Evolutionary conservation across 2,888 invertebrate genomes (phyloP).

Genomic region (Caenorhabditis uteleia): DNA sequence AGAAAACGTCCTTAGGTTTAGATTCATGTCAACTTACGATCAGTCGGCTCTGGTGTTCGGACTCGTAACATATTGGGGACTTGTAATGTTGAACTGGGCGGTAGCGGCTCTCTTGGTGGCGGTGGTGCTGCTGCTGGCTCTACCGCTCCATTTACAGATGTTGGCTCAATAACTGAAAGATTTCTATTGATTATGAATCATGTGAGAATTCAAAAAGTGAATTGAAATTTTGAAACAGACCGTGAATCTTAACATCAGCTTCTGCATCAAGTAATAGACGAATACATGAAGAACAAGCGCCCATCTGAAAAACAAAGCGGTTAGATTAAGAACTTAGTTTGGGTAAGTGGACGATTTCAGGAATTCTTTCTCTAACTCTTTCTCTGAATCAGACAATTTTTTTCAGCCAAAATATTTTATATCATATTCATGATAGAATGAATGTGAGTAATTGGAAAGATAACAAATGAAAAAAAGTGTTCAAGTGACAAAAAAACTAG

Average conservation of each 20-base stretch:
- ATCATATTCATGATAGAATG: no score
- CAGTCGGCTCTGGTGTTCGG: not conserved
- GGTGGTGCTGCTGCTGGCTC: constrained; percentile 22
- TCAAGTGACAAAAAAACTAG: no score
- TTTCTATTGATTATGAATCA: not conserved
- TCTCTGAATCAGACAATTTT: no score
- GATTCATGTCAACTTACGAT: no score
- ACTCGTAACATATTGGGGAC: constrained; percentile 20
- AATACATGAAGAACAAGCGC: constrained; percentile 51
- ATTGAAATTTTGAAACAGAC: constrained; percentile 16
- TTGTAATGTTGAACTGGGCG: constrained; percentile 32
- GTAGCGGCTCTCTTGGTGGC: constrained; percentile 10
- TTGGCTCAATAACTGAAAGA: constrained; percentile 56
- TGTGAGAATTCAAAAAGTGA: not conserved
- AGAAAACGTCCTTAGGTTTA: no score
- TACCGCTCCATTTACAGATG: constrained; percentile 45
- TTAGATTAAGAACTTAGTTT: no score
- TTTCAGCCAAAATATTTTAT: no score
- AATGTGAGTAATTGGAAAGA: no score
- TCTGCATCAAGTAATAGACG: constrained; percentile 54
- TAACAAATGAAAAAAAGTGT: no score
- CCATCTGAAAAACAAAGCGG: constrained; percentile 41
- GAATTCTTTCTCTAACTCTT: no score
- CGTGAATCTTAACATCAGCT: constrained; percentile 59
- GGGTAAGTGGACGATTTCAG: no score